These are phyloP conservation scores for Neosilurus mollespiculum DNA, from an alignment of 2,797 vertebrate species.

Conservation along the genomic window DNA sequence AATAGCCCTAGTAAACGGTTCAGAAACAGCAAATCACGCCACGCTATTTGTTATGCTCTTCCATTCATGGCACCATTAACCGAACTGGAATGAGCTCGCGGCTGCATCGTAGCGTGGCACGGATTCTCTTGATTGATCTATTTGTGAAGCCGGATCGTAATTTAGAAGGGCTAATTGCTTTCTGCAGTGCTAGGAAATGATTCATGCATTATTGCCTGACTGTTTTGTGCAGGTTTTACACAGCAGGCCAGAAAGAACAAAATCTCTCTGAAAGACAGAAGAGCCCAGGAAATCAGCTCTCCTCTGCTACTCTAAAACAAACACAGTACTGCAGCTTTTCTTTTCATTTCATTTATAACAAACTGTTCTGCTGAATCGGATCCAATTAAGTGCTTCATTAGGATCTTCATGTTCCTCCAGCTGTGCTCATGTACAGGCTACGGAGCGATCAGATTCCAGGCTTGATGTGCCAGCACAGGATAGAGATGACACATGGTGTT, in stretches of 20 bases:
- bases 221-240: slow-evolving; percentile 38
- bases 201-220: slow-evolving; percentile 42
- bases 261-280: slow-evolving; percentile 35
- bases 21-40: slow-evolving; percentile 38
- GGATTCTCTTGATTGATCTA: slow-evolving; percentile 54
- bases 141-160: slow-evolving; percentile 54
- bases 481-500: slow-evolving; percentile 60
- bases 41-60: slow-evolving; percentile 48
- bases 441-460: slow-evolving; percentile 56
- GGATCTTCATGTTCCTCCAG: slow-evolving; percentile 14
- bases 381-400: neutral
- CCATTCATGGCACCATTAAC: slow-evolving; percentile 47
- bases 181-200: slow-evolving; percentile 48
- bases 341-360: slow-evolving; percentile 18
- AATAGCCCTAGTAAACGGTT: slow-evolving; percentile 40
- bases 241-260: slow-evolving; percentile 25
- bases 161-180: slow-evolving; percentile 55
- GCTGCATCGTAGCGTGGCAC: slow-evolving; percentile 45
- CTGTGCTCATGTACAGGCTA: slow-evolving; percentile 53
- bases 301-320: slow-evolving; percentile 32
- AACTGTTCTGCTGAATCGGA: neutral
- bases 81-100: slow-evolving; percentile 50
- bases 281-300: neutral
- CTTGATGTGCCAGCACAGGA: slow-evolving; percentile 62
- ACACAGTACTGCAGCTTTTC: neutral